These are phyloP conservation scores for Anarsia innoxiella DNA, from an alignment of 2,888 invertebrate species.

Conservation along the genomic window DNA sequence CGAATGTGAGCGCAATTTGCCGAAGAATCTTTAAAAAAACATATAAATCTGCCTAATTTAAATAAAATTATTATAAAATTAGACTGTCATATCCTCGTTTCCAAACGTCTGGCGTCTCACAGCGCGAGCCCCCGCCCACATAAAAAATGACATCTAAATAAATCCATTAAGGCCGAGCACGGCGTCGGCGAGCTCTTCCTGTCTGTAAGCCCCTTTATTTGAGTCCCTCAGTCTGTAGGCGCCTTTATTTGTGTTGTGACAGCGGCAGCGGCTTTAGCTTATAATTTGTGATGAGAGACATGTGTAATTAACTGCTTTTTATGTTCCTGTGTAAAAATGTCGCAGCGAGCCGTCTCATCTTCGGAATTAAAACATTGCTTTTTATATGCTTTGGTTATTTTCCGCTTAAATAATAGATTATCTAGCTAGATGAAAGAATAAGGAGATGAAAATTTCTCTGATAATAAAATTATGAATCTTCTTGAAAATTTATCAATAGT, in stretches of 20 bases:
- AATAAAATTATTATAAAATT: too few relatives aligned
- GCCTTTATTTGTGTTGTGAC: slow-evolving; percentile 69
- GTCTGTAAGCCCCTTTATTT: slow-evolving; percentile 63
- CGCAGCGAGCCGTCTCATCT: not conserved
- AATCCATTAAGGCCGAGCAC: slow-evolving; percentile 60
- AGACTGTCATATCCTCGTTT: too few relatives aligned
- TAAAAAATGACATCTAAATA: slow-evolving; percentile 76
- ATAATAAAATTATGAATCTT: too few relatives aligned
- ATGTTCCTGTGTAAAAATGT: slow-evolving; percentile 15
- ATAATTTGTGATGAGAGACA: slow-evolving; percentile 66
- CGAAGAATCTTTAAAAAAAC: too few relatives aligned
- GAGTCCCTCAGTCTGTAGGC: slow-evolving; percentile 59
- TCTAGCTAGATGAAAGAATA: too few relatives aligned
- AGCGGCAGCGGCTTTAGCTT: slow-evolving; percentile 32
- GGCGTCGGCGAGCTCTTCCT: slow-evolving; percentile 58
- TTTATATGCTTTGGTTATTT: too few relatives aligned
- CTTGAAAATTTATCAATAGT: too few relatives aligned
- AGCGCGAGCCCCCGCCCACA: slow-evolving; percentile 69
- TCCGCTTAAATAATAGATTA: too few relatives aligned
- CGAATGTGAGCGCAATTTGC: too few relatives aligned
- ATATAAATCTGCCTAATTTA: too few relatives aligned
- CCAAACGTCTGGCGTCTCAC: slow-evolving; percentile 57
- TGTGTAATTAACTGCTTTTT: slow-evolving; percentile 43
- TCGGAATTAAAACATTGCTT: too few relatives aligned
- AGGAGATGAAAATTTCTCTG: too few relatives aligned